Evolutionary conservation across 2,113 vertebrate species (phyloP).

Genomic region (Solenodon paradoxus): DNA sequence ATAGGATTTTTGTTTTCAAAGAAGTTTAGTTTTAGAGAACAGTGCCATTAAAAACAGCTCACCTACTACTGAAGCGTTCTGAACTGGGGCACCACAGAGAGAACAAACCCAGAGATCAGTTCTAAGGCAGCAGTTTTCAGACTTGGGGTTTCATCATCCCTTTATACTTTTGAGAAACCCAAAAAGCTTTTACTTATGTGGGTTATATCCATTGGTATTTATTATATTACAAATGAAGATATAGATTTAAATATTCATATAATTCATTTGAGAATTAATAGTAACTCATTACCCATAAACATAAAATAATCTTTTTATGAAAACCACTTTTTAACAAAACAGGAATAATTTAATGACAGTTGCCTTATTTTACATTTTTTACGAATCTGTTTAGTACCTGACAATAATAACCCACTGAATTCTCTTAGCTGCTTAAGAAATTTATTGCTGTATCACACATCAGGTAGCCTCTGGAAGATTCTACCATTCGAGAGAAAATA

Average conservation of each 20-base stretch:
- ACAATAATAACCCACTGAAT: not conserved
- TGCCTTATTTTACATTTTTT: not conserved
- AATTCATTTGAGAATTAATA: slow-evolving; percentile 1
- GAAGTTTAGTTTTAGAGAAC: not conserved
- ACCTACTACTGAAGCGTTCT: not conserved
- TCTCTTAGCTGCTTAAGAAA: not conserved
- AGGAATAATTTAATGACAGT: not conserved
- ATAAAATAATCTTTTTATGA: not conserved
- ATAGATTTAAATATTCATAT: not conserved
- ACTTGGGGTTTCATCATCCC: not conserved
- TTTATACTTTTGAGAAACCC: not conserved
- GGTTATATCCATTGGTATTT: not conserved
- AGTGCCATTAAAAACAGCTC: not conserved
- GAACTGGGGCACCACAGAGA: not conserved
- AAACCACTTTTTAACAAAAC: not conserved
- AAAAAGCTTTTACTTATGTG: not conserved
- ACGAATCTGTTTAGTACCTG: not conserved
- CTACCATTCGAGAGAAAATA: not conserved
- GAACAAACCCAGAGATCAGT: too few species aligned
- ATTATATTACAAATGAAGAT: not conserved
- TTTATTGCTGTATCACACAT: not conserved
- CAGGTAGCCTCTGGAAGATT: not conserved
- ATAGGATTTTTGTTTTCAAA: not conserved
- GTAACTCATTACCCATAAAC: not conserved
- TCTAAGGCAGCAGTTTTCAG: not conserved